These are phyloP conservation scores for Pogonomyrmex californicus DNA, from an alignment of 1,140 invertebrate genomes.

Conservation along the genomic window DNA sequence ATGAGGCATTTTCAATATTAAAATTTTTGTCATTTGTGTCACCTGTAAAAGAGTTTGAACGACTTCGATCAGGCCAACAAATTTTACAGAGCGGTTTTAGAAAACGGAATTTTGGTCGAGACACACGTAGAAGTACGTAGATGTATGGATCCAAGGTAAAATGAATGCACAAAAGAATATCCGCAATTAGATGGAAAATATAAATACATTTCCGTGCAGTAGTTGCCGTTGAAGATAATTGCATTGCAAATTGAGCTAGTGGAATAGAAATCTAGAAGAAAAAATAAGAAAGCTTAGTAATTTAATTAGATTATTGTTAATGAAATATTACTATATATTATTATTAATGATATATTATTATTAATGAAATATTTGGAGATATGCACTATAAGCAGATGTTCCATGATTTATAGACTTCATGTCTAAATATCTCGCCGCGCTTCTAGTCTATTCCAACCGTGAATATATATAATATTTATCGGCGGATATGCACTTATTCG, in stretches of 20 bases:
- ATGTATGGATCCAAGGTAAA: conserved; percentile 94
- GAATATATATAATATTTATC: too few relatives aligned
- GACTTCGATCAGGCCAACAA: conserved; percentile 82
- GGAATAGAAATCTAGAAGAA: conserved; percentile 90
- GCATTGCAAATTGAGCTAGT: conserved; percentile 87
- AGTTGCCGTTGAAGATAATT: conserved; percentile 66
- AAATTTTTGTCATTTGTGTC: conserved; percentile 12
- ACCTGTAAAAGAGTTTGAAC: conserved; percentile 83
- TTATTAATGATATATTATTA: too few relatives aligned
- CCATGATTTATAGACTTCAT: too few relatives aligned
- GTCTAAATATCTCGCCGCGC: too few relatives aligned
- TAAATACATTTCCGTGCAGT: conserved; percentile 76
- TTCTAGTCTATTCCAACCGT: too few relatives aligned
- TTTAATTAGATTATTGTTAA: neutral
- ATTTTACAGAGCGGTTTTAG: conserved; percentile 82
- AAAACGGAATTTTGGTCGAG: conserved; percentile 80
- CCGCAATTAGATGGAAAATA: conserved; percentile 89
- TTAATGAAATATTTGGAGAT: too few relatives aligned
- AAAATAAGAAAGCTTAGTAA: neutral
- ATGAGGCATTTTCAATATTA: neutral
- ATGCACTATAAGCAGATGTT: too few relatives aligned
- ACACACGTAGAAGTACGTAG: conserved; percentile 91
- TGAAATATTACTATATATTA: too few relatives aligned
- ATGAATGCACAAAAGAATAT: conserved; percentile 93
- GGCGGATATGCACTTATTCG: too few relatives aligned